These are phyloP conservation scores for Noctua janthe DNA, from an alignment of 2,888 invertebrate genomes.

Conservation along the genomic window DNA sequence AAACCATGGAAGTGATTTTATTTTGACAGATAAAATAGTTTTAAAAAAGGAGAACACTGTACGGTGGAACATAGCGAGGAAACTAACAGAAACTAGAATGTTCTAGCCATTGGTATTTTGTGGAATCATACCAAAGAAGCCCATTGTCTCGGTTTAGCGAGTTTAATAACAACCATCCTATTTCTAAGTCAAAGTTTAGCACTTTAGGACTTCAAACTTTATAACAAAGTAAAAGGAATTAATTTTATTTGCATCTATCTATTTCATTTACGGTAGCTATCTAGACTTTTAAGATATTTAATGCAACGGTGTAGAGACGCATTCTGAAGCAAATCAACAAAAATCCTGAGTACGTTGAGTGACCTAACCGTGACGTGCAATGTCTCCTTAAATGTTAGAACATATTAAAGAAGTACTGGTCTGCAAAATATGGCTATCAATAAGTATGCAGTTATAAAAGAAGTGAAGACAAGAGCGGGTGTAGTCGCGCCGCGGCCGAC, in stretches of 20 bases:
- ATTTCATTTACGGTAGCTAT: not conserved
- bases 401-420: not conserved
- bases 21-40: not conserved
- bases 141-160: not conserved
- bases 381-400: not conserved
- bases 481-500: slow-evolving; percentile 42
- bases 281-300: not conserved
- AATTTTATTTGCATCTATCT: not conserved
- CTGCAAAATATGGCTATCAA: not conserved
- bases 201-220: not conserved
- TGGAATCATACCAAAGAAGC: not conserved
- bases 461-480: slow-evolving; percentile 29
- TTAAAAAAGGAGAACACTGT: not conserved
- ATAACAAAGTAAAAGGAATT: not conserved
- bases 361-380: no score
- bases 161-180: not conserved
- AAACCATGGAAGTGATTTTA: not conserved
- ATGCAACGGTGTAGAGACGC: not conserved
- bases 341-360: not conserved
- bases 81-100: not conserved
- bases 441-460: slow-evolving; percentile 26
- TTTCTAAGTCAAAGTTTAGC: not conserved
- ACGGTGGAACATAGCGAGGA: not conserved
- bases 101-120: not conserved
- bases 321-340: not conserved